Evolutionary conservation across 2,888 invertebrate species (phyloP), one percentile per base, ranked within the genome.

Genomic region (Mayetiola destructor): DNA sequence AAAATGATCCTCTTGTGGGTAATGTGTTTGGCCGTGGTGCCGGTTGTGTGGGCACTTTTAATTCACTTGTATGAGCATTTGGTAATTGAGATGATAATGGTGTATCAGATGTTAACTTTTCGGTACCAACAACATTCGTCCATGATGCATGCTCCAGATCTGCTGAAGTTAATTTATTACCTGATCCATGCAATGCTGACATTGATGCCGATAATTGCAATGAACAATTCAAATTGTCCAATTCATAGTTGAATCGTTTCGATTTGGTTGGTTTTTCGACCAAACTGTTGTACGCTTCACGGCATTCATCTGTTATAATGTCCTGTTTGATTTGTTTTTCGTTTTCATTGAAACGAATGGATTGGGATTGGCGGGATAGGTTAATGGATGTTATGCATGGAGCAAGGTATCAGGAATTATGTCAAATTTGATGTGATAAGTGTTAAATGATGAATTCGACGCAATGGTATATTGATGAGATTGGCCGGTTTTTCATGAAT

Each of bases 271-370:
- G 81, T 61, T 84, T 79, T 68, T 94, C 93, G 57, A 97, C 91
- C 56, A 97, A 76, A 64, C 88, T 85, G 66, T 89, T 87, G 75
- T 97, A 97, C 0, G 93, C 96, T 66, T 88, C 82, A 68, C 90
- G 91, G 53, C 92, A 88, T 71, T 93, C 91, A 66, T 87, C 85
- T 18, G 89, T 88, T 64, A 93, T 78, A 29, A 85, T 84, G 29
- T 84, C 81, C 90, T 91, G 76, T 59, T 76, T 53, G 56, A 39
- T 39, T 37, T 55, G 35, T 35, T 37, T 10, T 10, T 36, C n/a
- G 9, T 48, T 20, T 23, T 53, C 20, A 48, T 14, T 37, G 12
- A 16, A 12, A 14, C 4, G n/a, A 12, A 14, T 37, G 37, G 8
- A 14, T 37, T 18, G 48, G 21, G 32, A 32, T 37, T 27, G 23